Conservation (phyloP, 2,797 vertebrate species). For the Lateolabrax maculatus region DNA sequence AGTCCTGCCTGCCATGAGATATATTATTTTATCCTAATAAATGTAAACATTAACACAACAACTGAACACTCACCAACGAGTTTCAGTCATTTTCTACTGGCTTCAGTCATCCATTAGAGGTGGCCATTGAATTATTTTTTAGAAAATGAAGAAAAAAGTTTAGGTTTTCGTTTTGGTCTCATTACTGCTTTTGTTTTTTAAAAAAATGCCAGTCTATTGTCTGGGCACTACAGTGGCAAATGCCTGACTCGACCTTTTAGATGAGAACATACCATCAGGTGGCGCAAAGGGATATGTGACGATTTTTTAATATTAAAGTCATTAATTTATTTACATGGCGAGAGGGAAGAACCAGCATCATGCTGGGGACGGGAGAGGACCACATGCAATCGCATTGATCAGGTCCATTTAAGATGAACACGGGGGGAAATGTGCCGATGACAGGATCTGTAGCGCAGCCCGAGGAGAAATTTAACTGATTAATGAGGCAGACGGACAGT, state of each 20-base stretch:
- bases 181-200: slow-evolving; percentile 10
- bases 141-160: slow-evolving; percentile 26
- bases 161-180: slow-evolving; percentile 1
- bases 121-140: background rate
- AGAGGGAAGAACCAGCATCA: slow-evolving; percentile 69
- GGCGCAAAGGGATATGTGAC: slow-evolving; percentile 88
- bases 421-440: slow-evolving; percentile 25
- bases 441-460: slow-evolving; percentile 48
- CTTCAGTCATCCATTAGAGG: background rate
- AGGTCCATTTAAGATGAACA: slow-evolving; percentile 10
- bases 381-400: slow-evolving; percentile 8
- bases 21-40: background rate
- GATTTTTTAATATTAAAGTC: slow-evolving; percentile 83
- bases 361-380: slow-evolving; percentile 8
- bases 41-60: background rate
- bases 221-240: slow-evolving; percentile 50
- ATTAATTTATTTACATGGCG: slow-evolving; percentile 86
- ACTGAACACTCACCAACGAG: background rate
- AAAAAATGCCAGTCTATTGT: slow-evolving; percentile 37
- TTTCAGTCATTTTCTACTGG: background rate
- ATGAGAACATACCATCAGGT: slow-evolving; percentile 85
- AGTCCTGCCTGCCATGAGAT: background rate
- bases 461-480: slow-evolving; percentile 70
- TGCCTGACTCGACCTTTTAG: slow-evolving; percentile 70
- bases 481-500: slow-evolving; percentile 73